Base-by-base conservation (phyloP, 2,113 vertebrate species). In the Urocitellus parryii region DNA sequence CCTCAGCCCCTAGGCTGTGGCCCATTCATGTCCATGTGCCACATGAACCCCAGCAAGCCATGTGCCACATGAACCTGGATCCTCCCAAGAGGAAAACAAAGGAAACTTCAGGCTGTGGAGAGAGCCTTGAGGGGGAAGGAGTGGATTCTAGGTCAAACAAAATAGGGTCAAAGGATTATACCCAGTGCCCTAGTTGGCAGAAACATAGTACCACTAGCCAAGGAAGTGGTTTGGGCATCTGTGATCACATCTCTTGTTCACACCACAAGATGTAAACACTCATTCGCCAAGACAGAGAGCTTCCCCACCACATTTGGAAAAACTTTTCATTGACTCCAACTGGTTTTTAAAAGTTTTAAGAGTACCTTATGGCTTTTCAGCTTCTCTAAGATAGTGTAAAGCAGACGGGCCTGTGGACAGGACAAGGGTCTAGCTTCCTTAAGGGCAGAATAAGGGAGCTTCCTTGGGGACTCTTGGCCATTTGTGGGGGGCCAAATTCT, bases 261-360 rank as follows among this genome's bases (percentile, higher is more conserved):
- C 37, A 80, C 94, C 91, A 25, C 91, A 94, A 90, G 91, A 95
- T 10, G 12, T 88, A 95, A 95, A 93, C 88, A 94, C 67, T 22
- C 72, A 76, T 4, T 87, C 58, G 13, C 81, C 82, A 29, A 94
- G 45, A 82, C 68, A 67, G 73, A 67, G 37, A 37, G 74, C 67
- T 48, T 93, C 91, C 48, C 93, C 20, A 51, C 95, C 87, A 79
- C 93, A 96, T 76, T 95, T 79, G 90, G 80, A 96, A 95, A 42
- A 80, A 53, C 6, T 88, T 70, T 72, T 58, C 90, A 68, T 5
- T 37, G 70, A 78, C 67, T 88, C 80, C n/a, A 27, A 74, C 2
- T 65, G 27, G 18, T 34, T 88, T 88, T 58, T 70, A 77, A 88
- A 80, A 78, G 2, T 61, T 88, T 37, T 29, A 8, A 83, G 88